A percentile compares a stretch with the other conserved stretches of the same genome.
phyloP scores from a whole-genome alignment of 1,140 invertebrate species.

The Doryteuthis pealeii region DNA sequence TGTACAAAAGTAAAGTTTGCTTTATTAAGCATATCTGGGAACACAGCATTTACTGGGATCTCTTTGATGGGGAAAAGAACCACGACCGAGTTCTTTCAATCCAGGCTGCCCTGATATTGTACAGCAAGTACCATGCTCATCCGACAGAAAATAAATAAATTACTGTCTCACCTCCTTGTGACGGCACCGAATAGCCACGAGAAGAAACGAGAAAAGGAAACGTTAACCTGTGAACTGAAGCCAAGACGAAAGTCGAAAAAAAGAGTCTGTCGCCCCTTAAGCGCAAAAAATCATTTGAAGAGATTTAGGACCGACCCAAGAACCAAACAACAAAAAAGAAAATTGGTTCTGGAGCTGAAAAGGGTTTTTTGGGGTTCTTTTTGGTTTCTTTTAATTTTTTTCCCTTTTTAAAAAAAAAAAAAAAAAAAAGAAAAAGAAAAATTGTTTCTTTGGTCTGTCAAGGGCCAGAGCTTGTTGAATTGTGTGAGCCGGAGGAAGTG shows the following conservation, averaged over 20 bases:
- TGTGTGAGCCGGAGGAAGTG: no score
- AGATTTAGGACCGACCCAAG: not conserved
- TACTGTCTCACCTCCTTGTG: constrained; percentile 23
- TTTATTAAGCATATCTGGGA: constrained; percentile 57
- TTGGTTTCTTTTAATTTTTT: no score
- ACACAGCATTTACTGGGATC: constrained; percentile 54
- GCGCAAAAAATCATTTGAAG: constrained; percentile 28
- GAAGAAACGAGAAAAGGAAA: constrained; percentile 23
- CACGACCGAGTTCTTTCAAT: constrained; percentile 54
- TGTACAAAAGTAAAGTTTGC: constrained; percentile 56
- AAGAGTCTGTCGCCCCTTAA: constrained; percentile 28
- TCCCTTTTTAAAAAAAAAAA: no score
- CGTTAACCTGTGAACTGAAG: not conserved
- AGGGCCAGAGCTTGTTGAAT: no score
- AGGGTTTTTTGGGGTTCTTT: no score
- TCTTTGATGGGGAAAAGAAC: constrained; percentile 51
- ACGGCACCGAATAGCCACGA: constrained; percentile 24
- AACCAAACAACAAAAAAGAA: not conserved
- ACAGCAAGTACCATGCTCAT: constrained; percentile 30
- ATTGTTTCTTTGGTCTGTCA: no score
- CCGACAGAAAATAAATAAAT: constrained; percentile 10
- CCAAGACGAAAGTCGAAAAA: constrained; percentile 18
- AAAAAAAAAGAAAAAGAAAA: no score
- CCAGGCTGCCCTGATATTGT: constrained; percentile 53
- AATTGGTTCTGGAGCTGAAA: no score